Evolutionary conservation across 2,113 vertebrate genomes (phyloP), one percentile per base, ranked within the genome.

Genomic region (Apistogramma diplotaenia): DNA sequence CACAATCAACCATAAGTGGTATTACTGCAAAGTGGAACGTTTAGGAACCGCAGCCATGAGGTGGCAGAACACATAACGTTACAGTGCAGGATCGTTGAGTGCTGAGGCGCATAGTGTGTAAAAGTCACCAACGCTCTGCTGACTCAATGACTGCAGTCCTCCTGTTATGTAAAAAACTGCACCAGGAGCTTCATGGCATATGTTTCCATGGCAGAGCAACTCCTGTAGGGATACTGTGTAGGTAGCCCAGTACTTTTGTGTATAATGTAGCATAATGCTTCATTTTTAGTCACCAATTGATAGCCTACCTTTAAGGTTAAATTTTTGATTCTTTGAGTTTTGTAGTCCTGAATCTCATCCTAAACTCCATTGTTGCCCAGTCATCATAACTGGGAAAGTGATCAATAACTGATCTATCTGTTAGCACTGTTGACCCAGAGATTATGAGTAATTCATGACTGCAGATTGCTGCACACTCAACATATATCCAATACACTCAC

Each of bases 371-470:
- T 53, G 27, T 33, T 62, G 23, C 43, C 57, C 51, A 46, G 40
- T 85, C 56, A 37, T 61, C 40, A 55, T 56, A 88, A 85, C 67
- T 37, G 46, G 40, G 18, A 53, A 78, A 31, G 16, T 5, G 8
- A 89, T 91, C 88, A 56, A 90, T 93, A 85, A 8, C 61, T 75
- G 82, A 72, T 43, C 53, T 49, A 6, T 72, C 65, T 83, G 74
- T 87, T 81, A 78, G 25, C 35, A 4, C 72, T 87, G 83, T 84
- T 84, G 85, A 92, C 86, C 84, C 82, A 78, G 62, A 79, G 75
- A 33, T 86, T 77, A 77, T 73, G 72, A 84, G 79, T 85, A 84
- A 87, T 59, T 65, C 70, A 80, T 85, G 78, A 89, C 81, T 81
- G 74, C 77, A 58, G 78, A 84, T 78, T 87, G 77, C 74, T 67